phyloP scores from a whole-genome alignment of 2,113 vertebrate genomes.

The Scortum barcoo region DNA sequence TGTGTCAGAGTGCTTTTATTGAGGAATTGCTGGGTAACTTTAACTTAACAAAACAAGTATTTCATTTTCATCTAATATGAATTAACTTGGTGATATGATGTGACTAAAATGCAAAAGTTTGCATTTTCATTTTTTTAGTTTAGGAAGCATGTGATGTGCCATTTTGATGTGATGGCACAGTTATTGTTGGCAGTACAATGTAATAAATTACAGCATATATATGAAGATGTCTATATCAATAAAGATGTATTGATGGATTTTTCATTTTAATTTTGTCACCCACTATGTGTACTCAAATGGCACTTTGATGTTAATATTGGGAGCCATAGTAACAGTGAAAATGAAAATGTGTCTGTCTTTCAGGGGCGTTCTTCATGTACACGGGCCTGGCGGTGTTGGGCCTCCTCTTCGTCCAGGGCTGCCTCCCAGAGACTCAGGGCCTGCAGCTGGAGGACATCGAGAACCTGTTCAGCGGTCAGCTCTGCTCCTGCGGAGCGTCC shows the following conservation, averaged over 20 bases:
- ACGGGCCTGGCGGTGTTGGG: constrained; percentile 89
- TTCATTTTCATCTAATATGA: not conserved
- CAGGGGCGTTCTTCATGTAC: constrained; percentile 97
- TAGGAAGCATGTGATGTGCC: not conserved
- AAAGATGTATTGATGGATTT: too few species aligned
- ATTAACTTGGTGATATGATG: not conserved
- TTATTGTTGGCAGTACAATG: not conserved
- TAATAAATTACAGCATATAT: too few species aligned
- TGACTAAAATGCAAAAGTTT: not conserved
- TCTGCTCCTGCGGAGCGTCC: constrained; percentile 90
- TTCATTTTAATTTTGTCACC: too few species aligned
- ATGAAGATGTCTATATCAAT: too few species aligned
- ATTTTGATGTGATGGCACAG: not conserved
- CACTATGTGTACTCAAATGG: too few species aligned
- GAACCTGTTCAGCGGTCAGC: constrained; percentile 88
- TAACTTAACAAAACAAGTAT: too few species aligned
- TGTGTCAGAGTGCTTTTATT: too few species aligned
- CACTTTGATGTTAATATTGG: not conserved
- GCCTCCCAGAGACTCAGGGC: constrained; percentile 96
- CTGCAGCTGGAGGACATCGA: constrained; percentile 96
- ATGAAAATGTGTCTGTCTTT: not conserved
- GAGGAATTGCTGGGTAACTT: too few species aligned
- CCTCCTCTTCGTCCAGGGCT: constrained; percentile 92
- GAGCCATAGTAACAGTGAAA: not conserved
- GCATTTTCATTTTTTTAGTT: not conserved